A percentile compares a stretch with the other conserved stretches of the same genome.
Evolutionary conservation across 2,888 invertebrate genomes (phyloP).

Genomic region (Nesidiocoris tenuis): DNA sequence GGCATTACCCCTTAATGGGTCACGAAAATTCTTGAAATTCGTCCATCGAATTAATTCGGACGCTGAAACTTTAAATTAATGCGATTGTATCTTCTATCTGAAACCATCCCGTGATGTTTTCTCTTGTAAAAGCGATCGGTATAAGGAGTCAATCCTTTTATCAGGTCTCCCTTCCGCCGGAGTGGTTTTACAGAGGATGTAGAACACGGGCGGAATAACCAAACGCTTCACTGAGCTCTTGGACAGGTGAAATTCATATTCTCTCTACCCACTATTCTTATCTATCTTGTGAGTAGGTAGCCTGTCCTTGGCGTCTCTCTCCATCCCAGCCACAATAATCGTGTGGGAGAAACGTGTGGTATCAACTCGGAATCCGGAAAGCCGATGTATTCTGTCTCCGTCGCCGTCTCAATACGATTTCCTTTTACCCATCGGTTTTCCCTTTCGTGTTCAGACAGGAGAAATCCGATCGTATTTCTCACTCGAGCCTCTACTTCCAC

Average conservation of each 20-base stretch:
- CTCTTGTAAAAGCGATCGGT: too few relatives aligned
- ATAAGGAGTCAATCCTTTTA: background rate
- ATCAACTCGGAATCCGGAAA: background rate
- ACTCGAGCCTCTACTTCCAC: background rate
- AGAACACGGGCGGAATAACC: background rate
- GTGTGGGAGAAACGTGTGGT: background rate
- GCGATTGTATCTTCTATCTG: too few relatives aligned
- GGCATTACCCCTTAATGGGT: too few relatives aligned
- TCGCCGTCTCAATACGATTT: background rate
- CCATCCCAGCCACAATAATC: background rate
- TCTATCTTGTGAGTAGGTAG: background rate
- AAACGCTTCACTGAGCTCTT: background rate
- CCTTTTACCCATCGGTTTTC: background rate
- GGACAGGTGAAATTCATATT: background rate
- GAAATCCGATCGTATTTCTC: background rate
- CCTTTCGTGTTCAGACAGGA: background rate
- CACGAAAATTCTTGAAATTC: too few relatives aligned
- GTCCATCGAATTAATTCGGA: too few relatives aligned
- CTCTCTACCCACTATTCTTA: background rate
- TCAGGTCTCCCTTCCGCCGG: background rate
- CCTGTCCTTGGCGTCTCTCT: background rate
- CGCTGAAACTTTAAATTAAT: too few relatives aligned
- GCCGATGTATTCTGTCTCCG: background rate
- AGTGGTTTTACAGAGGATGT: background rate
- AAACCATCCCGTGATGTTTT: too few relatives aligned